Conservation (phyloP, 1,140 invertebrate genomes). For the Achroia grisella region DNA sequence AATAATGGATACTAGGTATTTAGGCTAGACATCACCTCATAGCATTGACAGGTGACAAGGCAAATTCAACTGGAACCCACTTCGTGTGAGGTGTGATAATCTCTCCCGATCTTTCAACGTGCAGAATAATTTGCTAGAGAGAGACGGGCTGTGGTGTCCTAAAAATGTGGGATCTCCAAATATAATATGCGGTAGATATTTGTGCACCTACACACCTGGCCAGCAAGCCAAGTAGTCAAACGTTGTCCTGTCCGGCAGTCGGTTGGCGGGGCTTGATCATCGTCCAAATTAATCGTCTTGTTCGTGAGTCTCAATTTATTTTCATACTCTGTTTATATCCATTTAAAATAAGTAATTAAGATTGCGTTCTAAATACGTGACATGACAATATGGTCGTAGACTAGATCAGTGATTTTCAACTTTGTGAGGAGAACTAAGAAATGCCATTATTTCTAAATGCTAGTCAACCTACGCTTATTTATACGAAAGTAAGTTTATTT, state of each 20-base stretch:
- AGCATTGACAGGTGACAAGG: no score
- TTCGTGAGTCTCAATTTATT: conserved; percentile 15
- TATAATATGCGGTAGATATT: conserved; percentile 56
- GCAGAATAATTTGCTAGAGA: conserved; percentile 9
- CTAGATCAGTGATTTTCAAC: no score
- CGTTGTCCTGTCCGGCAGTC: conserved; percentile 33
- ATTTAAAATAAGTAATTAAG: no score
- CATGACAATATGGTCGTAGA: no score
- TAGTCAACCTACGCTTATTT: no score
- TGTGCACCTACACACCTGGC: conserved; percentile 49
- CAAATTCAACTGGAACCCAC: no score
- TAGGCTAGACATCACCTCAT: no score
- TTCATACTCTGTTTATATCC: neutral
- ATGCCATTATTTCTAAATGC: no score
- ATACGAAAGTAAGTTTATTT: no score
- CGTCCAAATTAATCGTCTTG: conserved; percentile 10
- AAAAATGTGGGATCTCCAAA: conserved; percentile 46
- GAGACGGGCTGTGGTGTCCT: conserved; percentile 25
- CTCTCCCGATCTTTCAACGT: conserved; percentile 7
- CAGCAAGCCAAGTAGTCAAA: conserved; percentile 36
- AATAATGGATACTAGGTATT: no score
- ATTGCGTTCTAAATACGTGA: no score
- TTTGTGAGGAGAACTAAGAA: no score
- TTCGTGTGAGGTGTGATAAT: conserved; percentile 14
- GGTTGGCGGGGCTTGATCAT: conserved; percentile 19